Percentiles rank a stretch among this genome's conserved stretches.
Evolutionary conservation across 2,888 invertebrate genomes (phyloP).

Genomic region (Pterobdella sp.): DNA sequence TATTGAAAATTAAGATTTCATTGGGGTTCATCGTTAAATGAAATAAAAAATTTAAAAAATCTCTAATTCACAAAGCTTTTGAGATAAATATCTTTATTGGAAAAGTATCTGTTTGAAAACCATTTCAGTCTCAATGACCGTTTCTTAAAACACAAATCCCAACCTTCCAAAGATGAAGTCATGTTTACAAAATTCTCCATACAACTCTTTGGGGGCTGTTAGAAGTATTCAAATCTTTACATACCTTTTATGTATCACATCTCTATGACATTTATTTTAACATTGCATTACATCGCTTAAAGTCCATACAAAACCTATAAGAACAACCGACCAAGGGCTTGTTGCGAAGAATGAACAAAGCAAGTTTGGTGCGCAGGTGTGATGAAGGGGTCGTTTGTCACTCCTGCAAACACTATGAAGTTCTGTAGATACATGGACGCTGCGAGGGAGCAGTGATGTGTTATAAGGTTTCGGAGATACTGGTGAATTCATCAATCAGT

Average conservation of each 20-base stretch:
- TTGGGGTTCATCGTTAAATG: too few species aligned
- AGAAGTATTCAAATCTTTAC: neutral
- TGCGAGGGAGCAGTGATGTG: neutral
- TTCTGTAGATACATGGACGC: neutral
- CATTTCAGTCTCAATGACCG: too few species aligned
- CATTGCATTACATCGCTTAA: neutral
- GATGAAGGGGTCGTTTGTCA: neutral
- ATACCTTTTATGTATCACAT: neutral
- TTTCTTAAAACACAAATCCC: too few species aligned
- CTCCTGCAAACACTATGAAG: neutral
- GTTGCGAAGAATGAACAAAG: neutral
- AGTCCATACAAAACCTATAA: neutral
- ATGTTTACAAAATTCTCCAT: neutral
- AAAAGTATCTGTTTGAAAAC: too few species aligned
- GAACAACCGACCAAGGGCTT: neutral
- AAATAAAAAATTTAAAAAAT: too few species aligned
- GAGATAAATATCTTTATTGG: too few species aligned
- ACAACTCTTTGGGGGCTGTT: neutral
- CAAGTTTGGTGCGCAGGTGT: neutral
- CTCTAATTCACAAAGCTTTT: too few species aligned
- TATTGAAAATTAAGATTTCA: too few species aligned
- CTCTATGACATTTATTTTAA: neutral
- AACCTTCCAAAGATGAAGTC: neutral
- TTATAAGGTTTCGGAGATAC: too few species aligned
- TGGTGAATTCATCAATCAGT: too few species aligned